Evolutionary conservation across 2,797 vertebrate genomes (phyloP), one percentile per base, ranked within the genome.

Genomic region (Podargus strigoides): DNA sequence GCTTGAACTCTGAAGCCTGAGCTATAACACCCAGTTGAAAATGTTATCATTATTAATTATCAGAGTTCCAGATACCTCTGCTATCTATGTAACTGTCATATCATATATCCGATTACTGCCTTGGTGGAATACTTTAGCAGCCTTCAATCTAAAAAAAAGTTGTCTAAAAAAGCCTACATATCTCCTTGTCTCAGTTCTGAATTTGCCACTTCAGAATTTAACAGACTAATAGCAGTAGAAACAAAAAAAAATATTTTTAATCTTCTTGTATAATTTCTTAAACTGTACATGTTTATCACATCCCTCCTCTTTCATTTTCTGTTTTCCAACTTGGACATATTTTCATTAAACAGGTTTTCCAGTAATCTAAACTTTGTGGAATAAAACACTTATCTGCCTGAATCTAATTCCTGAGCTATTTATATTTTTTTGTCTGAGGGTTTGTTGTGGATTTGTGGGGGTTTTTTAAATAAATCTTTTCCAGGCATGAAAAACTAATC

Each of bases 161-260:
- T 81, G 4, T 5, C 30, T 28, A 44, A 70, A 90, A 60, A 56
- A 5, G 1, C 3, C 14, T 17, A 55, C 0, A 0, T 24, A 12
- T 28, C 26, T 78, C 36, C 20, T 68, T 41, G 34, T 34, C 39
- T 81, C 47, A 15, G 21, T 55, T 70, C 50, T 52, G 37, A 89
- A 79, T 81, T 85, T 85, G 37, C 13, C 34, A 39, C 9, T 82
- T 80, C 79, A 58, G 36, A 66, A 70, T 50, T 86, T 49, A 47
- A 77, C 14, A 72, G 24, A 50, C 28, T 68, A 80, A 37, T 4
- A 73, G 10, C 8, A 85, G 21, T 7, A 74, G 12, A 77, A 93
- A 70, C 5, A 30, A 80, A 94, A 30, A 36, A 6, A 2, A 28
- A 16, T 13, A 22, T 8, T 19, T 30, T 79, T 68, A 34, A 49